phyloP scores from a whole-genome alignment of 2,888 invertebrate species.

The Rhagophthalmus giganteus region DNA sequence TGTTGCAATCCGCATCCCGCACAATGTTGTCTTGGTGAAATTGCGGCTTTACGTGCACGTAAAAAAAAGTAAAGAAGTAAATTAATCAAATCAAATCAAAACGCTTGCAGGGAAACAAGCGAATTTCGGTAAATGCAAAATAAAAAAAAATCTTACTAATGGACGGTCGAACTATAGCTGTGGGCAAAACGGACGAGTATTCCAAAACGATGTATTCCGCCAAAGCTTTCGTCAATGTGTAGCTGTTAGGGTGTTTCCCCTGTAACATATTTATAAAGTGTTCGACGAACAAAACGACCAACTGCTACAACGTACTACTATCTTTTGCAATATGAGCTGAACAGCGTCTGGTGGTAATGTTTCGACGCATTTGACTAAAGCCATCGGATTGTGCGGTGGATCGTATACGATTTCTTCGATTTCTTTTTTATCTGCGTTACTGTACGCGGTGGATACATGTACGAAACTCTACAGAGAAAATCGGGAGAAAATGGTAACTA shows the following conservation, averaged over 20 bases:
- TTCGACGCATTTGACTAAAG: slow-evolving; percentile 64
- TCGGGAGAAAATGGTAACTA: neutral
- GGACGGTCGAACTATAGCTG: slow-evolving; percentile 90
- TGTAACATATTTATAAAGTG: slow-evolving; percentile 15
- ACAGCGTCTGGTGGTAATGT: slow-evolving; percentile 65
- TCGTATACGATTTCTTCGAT: slow-evolving; percentile 86
- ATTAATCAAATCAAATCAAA: too few species aligned
- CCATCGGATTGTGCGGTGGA: slow-evolving; percentile 64
- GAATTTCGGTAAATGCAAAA: neutral
- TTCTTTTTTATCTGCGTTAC: slow-evolving; percentile 82
- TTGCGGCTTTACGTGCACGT: too few species aligned
- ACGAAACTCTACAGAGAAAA: slow-evolving; percentile 65
- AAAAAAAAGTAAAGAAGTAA: too few species aligned
- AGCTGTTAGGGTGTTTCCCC: slow-evolving; percentile 90
- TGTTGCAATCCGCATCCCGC: too few species aligned
- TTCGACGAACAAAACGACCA: too few species aligned
- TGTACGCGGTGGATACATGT: slow-evolving; percentile 95
- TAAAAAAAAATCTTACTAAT: slow-evolving; percentile 63
- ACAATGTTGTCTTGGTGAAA: too few species aligned
- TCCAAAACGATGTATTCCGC: slow-evolving; percentile 81
- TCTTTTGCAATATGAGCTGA: slow-evolving; percentile 60
- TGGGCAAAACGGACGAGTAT: slow-evolving; percentile 75
- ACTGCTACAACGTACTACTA: slow-evolving; percentile 58
- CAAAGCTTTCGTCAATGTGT: slow-evolving; percentile 92
- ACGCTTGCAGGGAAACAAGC: too few species aligned